Conservation (phyloP, 2,113 vertebrate genomes). For the Nothoprocta perdicaria region DNA sequence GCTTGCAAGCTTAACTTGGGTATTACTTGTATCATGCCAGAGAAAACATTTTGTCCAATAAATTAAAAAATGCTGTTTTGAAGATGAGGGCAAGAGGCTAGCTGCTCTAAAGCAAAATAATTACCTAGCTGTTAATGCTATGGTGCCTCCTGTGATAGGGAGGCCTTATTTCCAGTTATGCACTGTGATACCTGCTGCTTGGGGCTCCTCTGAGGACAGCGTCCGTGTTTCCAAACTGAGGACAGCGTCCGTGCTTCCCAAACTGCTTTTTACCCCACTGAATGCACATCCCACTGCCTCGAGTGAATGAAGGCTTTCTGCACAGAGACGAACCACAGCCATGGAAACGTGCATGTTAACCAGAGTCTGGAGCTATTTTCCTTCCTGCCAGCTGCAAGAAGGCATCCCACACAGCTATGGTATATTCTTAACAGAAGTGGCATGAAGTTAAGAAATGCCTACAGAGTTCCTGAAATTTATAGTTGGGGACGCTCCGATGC, state of each 20-base stretch:
- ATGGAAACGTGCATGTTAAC: neutral
- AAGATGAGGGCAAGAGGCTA: neutral
- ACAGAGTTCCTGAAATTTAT: conserved; percentile 30
- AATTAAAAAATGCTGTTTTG: neutral
- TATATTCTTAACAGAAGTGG: neutral
- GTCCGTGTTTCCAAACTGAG: neutral
- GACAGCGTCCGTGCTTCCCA: neutral
- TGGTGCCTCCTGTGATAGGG: neutral
- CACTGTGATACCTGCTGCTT: accelerated
- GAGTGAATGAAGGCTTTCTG: neutral
- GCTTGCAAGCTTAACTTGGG: neutral
- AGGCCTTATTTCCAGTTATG: neutral
- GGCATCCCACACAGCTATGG: neutral
- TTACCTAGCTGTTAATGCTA: neutral
- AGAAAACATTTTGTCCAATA: neutral
- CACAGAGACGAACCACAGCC: neutral
- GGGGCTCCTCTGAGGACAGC: neutral
- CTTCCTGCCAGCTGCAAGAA: neutral
- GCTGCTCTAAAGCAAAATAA: neutral
- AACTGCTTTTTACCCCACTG: neutral
- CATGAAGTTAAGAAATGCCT: conserved; percentile 8
- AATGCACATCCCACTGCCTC: neutral
- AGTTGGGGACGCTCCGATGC: neutral
- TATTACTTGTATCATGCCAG: neutral
- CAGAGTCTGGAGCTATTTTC: neutral